Conservation (phyloP, 1,140 invertebrate genomes). For the Brachionus paranguensis region DNA sequence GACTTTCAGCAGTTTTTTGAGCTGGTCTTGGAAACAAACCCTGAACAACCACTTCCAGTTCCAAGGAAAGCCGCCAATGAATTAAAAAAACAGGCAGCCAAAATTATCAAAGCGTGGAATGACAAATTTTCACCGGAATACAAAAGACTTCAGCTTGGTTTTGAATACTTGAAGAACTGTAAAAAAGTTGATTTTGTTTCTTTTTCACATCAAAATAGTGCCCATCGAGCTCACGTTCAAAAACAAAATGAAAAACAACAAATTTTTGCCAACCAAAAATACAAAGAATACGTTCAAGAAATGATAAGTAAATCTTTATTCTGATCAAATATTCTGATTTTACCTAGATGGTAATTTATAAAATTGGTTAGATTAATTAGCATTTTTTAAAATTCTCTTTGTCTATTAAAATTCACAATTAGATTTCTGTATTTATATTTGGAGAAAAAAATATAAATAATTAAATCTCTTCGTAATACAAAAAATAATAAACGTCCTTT, state of each 20-base stretch:
- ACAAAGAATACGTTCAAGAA: not conserved
- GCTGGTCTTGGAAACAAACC: conserved; percentile 44
- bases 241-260: conserved; percentile 26
- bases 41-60: conserved; percentile 56
- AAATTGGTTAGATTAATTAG: too few relatives aligned
- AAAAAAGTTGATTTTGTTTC: conserved; percentile 53
- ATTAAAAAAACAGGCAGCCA: conserved; percentile 55
- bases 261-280: conserved; percentile 5
- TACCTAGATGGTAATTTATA: too few relatives aligned
- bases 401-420: too few relatives aligned
- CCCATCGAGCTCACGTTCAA: not conserved
- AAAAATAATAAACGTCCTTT: too few relatives aligned
- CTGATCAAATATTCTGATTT: not conserved
- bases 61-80: conserved; percentile 56
- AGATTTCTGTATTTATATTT: too few relatives aligned
- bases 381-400: too few relatives aligned
- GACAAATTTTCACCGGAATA: conserved; percentile 57
- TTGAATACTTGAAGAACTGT: conserved; percentile 57
- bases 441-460: too few relatives aligned
- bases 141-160: conserved; percentile 57
- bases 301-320: not conserved
- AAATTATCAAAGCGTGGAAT: conserved; percentile 58
- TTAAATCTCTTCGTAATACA: too few relatives aligned
- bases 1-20: conserved; percentile 59
- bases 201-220: conserved; percentile 27